phyloP scores from a whole-genome alignment of 2,888 invertebrate species.

The Chrysodeixis includens region DNA sequence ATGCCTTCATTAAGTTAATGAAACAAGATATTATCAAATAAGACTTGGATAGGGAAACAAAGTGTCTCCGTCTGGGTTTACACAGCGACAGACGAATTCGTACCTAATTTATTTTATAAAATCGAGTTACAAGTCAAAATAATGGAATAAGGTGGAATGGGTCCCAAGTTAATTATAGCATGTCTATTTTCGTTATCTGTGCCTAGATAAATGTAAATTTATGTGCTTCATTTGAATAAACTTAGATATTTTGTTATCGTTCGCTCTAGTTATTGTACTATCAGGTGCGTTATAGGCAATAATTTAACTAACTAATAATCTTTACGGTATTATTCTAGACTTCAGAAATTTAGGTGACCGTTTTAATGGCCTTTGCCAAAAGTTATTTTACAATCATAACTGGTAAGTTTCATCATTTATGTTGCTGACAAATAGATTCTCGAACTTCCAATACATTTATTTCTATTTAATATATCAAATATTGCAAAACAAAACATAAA shows the following conservation, averaged over 20 bases:
- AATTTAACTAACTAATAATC: background rate
- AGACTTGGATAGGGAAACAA: slow-evolving; percentile 69
- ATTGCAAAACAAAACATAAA: slow-evolving; percentile 19
- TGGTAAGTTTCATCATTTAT: background rate
- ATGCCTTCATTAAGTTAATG: slow-evolving; percentile 84
- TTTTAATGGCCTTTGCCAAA: background rate
- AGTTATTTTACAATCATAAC: background rate
- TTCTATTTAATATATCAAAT: too few species aligned
- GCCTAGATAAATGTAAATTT: slow-evolving; percentile 45
- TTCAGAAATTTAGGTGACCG: background rate
- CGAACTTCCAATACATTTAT: too few species aligned
- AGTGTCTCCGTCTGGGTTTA: slow-evolving; percentile 54
- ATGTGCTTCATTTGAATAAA: slow-evolving; percentile 32
- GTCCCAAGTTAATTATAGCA: slow-evolving; percentile 58
- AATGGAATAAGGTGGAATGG: slow-evolving; percentile 58
- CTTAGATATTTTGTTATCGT: slow-evolving; percentile 8
- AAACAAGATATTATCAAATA: slow-evolving; percentile 79
- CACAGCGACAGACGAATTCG: slow-evolving; percentile 63
- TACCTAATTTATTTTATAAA: slow-evolving; percentile 67
- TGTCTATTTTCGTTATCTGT: slow-evolving; percentile 54
- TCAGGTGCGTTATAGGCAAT: background rate
- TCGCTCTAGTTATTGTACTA: slow-evolving; percentile 15
- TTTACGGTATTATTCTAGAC: background rate
- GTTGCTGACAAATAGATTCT: background rate
- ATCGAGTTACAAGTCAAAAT: slow-evolving; percentile 62